Percentiles rank a stretch among this genome's conserved stretches.
These are phyloP conservation scores for Porites evermanni DNA, from an alignment of 92 coral and sea anemone genomes.

Conservation along the genomic window DNA sequence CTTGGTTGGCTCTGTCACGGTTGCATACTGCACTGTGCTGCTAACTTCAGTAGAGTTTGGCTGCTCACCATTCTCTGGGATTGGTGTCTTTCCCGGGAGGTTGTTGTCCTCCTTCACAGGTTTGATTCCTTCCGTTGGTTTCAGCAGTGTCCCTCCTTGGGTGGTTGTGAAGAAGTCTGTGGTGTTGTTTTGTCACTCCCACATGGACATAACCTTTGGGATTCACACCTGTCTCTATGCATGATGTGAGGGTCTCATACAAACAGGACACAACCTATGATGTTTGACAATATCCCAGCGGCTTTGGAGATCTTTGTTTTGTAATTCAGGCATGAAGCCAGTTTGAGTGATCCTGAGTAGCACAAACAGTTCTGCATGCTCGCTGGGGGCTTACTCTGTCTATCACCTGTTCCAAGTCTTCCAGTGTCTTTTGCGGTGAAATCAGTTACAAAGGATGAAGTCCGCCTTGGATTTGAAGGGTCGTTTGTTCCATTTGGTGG, in stretches of 20 bases:
- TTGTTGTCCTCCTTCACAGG: not conserved
- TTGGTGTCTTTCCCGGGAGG: not conserved
- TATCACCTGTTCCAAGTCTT: too few relatives aligned
- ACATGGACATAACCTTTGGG: conserved; percentile 37
- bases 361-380: not conserved
- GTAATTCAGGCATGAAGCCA: conserved; percentile 33
- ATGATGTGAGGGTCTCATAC: conserved; percentile 36
- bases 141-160: conserved; percentile 1
- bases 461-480: not conserved
- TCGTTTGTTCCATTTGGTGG: not conserved
- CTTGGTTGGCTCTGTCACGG: conserved; percentile 24
- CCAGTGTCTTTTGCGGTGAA: not conserved
- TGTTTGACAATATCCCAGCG: conserved; percentile 61
- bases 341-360: conserved; percentile 38
- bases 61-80: not conserved
- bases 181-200: conserved; percentile 50
- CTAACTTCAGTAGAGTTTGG: not conserved
- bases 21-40: conserved; percentile 38
- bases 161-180: conserved; percentile 50
- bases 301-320: conserved; percentile 15
- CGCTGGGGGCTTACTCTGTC: too few relatives aligned
- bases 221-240: conserved; percentile 42
- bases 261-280: conserved; percentile 52
- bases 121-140: not conserved
- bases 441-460: conserved; percentile 52